These are phyloP conservation scores for Crioceris asparagi DNA, from an alignment of 2,888 invertebrate genomes.

Conservation along the genomic window DNA sequence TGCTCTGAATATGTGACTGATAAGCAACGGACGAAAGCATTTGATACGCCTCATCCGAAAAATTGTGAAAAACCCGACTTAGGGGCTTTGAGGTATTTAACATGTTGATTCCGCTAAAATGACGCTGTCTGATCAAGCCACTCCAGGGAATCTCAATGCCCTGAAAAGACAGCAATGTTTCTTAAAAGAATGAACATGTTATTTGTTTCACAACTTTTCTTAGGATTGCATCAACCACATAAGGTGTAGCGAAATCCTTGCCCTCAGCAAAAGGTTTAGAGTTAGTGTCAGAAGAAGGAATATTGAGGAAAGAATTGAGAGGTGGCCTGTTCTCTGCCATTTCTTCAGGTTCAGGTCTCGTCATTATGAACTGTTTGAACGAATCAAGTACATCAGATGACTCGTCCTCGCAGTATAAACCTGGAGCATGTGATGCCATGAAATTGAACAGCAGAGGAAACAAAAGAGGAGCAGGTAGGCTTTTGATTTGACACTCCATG, in stretches of 20 bases:
- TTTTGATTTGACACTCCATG: slow-evolving; percentile 14
- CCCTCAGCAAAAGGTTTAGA: background rate
- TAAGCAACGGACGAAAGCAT: no score
- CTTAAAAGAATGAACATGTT: slow-evolving; percentile 1
- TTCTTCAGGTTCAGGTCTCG: background rate
- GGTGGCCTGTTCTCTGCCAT: no score
- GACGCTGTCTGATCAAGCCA: no score
- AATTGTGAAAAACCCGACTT: no score
- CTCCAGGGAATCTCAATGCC: no score
- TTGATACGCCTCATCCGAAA: no score
- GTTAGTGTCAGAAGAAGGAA: background rate
- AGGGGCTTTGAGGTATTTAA: no score
- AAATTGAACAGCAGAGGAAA: slow-evolving; percentile 17
- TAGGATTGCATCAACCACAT: slow-evolving; percentile 5
- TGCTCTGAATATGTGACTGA: no score
- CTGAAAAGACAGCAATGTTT: no score
- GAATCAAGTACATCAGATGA: slow-evolving; percentile 8
- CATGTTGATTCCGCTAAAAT: no score
- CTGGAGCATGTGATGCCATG: slow-evolving; percentile 10
- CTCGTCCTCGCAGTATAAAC: slow-evolving; percentile 13
- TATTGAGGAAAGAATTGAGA: no score
- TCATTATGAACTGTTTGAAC: slow-evolving; percentile 5
- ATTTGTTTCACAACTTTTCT: slow-evolving; percentile 2
- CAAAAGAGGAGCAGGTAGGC: slow-evolving; percentile 14
- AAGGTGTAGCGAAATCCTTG: slow-evolving; percentile 1